Base-by-base conservation (phyloP, 2,888 invertebrate genomes). In the Yponomeuta cagnagella region DNA sequence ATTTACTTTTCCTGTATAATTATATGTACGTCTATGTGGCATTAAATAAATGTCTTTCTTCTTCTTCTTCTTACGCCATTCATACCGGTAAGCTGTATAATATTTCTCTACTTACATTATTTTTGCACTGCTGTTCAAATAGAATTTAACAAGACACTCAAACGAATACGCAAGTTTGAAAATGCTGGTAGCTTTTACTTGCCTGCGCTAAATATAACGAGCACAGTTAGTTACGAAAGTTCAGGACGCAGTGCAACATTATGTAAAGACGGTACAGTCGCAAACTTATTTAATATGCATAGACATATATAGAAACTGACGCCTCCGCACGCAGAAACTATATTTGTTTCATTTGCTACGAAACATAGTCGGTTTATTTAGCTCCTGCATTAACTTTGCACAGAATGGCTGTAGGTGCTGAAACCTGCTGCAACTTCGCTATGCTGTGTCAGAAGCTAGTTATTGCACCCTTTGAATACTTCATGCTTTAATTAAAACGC, bases 401-500 rank as follows among this genome's bases (percentile, higher is more conserved):
- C 43, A 43, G 8, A 43, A 43, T 43, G 43, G 8, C 9, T 43
- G 43, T 43, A 43, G 43, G 8, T 43, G 43, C 43, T 8, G 43
- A 43, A 8, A 43, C 43, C 43, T 31, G 30, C 65, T 65, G 65
- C 23, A 63, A 63, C 69, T 65, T 63, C 63, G 68, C 31, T 70
- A 63, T 70, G 70, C 70, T 71, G 69, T 71, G 63, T 67, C 63
- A 52, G 66, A 73, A 74, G 72, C 76, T 80, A 80, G 82, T 83
- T 84, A 84, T 83, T 81, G 80, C 82, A 79, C 79, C 78, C 81
- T 85, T 84, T 86, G 85, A 85, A 87, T 86, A 82, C 82, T 85
- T 84, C 78, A 84, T 83, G 82, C 78, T 80, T 85, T 87, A 87
- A 88, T 88, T 88, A 88, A 86, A 87, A 81, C 77, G 75, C 74